Evolutionary conservation across 2,797 vertebrate species (phyloP).

Genomic region (Buphagus erythrorhynchus): DNA sequence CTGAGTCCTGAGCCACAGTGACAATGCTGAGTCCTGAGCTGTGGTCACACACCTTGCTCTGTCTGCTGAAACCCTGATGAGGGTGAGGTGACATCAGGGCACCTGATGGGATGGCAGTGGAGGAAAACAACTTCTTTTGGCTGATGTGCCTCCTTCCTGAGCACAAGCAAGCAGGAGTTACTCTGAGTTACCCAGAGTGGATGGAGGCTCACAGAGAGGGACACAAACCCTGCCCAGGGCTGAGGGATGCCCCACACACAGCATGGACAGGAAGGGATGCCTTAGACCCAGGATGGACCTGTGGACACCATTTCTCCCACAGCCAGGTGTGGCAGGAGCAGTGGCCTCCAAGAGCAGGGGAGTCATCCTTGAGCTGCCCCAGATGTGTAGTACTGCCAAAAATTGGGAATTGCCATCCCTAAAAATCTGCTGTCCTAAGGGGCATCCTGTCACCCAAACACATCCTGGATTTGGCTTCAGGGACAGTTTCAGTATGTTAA

Average conservation of each 20-base stretch:
- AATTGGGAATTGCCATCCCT: neutral
- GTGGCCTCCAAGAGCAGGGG: neutral
- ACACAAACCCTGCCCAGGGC: neutral
- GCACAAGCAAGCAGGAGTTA: accelerated
- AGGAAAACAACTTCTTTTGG: neutral
- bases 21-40: too few relatives aligned
- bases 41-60: neutral
- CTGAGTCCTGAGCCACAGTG: neutral
- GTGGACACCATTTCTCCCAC: neutral
- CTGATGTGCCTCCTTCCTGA: neutral
- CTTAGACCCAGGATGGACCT: neutral
- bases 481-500: neutral
- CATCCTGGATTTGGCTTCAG: neutral
- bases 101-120: neutral
- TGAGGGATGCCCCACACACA: neutral
- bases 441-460: neutral
- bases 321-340: neutral
- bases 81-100: neutral
- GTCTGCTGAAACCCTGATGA: neutral
- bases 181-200: accelerated
- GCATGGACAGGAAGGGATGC: accelerated
- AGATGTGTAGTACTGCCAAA: accelerated
- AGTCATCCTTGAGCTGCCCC: accelerated
- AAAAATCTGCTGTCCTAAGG: neutral
- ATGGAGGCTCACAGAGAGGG: neutral